A percentile compares a stretch with the other conserved stretches of the same genome.
phyloP scores from a whole-genome alignment of 2,888 invertebrate species.

The Leptogaster cylindrica region DNA sequence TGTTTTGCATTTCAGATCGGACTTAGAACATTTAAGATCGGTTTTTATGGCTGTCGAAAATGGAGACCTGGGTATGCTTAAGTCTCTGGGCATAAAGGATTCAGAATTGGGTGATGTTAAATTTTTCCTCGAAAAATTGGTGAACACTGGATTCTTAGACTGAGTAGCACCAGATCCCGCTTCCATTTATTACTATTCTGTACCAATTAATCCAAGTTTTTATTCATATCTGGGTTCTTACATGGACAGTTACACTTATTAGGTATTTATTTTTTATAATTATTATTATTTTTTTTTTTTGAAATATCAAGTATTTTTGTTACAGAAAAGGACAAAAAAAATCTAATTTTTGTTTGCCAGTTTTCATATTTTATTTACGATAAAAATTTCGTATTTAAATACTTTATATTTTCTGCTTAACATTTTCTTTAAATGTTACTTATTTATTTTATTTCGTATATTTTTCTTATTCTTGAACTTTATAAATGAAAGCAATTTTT shows the following conservation, averaged over 20 bases:
- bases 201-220: slow-evolving; percentile 75
- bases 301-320: slow-evolving; percentile 20
- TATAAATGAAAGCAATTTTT: too few species aligned
- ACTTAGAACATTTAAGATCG: slow-evolving; percentile 89
- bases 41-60: slow-evolving; percentile 96
- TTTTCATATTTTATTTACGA: too few species aligned
- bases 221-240: slow-evolving; percentile 70
- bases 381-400: too few species aligned
- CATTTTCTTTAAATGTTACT: too few species aligned
- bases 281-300: not conserved
- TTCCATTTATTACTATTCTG: slow-evolving; percentile 75
- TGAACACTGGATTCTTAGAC: slow-evolving; percentile 94
- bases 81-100: slow-evolving; percentile 93
- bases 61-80: slow-evolving; percentile 91
- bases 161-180: slow-evolving; percentile 79
- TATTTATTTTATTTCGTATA: too few species aligned
- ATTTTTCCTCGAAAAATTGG: slow-evolving; percentile 94
- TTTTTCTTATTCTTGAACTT: too few species aligned
- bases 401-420: too few species aligned
- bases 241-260: slow-evolving; percentile 65
- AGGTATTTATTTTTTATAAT: slow-evolving; percentile 26
- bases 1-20: too few species aligned
- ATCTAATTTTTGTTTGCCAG: too few species aligned
- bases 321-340: slow-evolving; percentile 45
- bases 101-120: slow-evolving; percentile 94